These are phyloP conservation scores for Halcyon leucocephala DNA, from an alignment of 2,797 vertebrate species.

Conservation along the genomic window DNA sequence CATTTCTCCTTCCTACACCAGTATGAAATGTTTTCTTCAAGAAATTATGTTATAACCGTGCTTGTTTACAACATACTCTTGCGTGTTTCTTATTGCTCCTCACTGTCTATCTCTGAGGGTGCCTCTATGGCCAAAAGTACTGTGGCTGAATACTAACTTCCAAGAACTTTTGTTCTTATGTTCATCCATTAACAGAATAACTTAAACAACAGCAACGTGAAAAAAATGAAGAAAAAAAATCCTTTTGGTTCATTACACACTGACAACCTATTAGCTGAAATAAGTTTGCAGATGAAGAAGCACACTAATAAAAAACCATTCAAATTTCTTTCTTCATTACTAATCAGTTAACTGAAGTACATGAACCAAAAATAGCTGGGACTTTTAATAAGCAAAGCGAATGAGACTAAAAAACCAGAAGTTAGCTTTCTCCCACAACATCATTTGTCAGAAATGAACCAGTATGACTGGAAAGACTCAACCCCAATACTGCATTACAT, in stretches of 20 bases:
- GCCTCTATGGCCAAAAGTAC: rapidly evolving
- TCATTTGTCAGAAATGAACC: background rate
- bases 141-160: background rate
- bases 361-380: background rate
- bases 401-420: background rate
- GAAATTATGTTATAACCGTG: background rate
- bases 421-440: background rate
- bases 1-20: background rate
- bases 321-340: background rate
- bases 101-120: background rate
- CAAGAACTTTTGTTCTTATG: background rate
- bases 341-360: background rate
- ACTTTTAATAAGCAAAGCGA: background rate
- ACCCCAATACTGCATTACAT: background rate
- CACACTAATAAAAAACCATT: background rate
- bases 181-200: background rate
- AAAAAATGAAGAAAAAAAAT: background rate
- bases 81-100: background rate
- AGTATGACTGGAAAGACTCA: background rate
- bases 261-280: slow-evolving; percentile 4
- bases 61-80: background rate
- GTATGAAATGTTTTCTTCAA: background rate
- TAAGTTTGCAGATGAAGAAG: background rate
- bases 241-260: background rate
- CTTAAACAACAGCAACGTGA: background rate